Evolutionary conservation across 1,140 invertebrate species (phyloP).

Genomic region (Carposina sasakii): DNA sequence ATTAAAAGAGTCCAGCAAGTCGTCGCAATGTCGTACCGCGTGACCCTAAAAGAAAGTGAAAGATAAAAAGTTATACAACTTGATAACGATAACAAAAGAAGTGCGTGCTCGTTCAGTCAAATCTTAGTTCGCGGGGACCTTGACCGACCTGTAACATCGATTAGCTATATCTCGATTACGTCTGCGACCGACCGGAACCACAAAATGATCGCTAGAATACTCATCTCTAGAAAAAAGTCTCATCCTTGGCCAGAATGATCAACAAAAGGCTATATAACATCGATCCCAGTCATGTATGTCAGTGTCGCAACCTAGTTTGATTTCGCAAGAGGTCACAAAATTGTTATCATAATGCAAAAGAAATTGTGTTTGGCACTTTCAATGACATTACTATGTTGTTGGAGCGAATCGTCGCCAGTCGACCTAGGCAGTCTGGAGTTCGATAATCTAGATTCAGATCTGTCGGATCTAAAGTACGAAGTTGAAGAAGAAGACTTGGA

Average conservation of each 20-base stretch:
- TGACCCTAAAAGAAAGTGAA: no score
- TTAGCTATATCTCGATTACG: conserved; percentile 24
- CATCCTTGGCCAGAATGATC: conserved; percentile 42
- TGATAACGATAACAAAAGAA: no score
- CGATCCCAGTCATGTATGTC: conserved; percentile 56
- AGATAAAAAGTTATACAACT: no score
- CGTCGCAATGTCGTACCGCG: no score
- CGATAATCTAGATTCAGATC: conserved; percentile 43
- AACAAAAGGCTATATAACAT: conserved; percentile 56
- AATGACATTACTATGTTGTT: conserved; percentile 44
- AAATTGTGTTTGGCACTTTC: conserved; percentile 40
- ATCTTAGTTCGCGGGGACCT: conserved; percentile 32
- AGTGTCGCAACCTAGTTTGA: conserved; percentile 66
- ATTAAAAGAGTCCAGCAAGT: no score
- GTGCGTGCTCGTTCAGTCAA: no score
- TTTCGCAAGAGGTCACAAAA: conserved; percentile 48
- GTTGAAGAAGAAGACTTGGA: conserved; percentile 44
- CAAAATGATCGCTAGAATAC: conserved; percentile 16
- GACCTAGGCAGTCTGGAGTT: conserved; percentile 29
- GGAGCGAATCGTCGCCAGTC: conserved; percentile 37
- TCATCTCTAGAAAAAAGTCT: conserved; percentile 34
- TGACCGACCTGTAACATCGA: conserved; percentile 46
- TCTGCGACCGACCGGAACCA: conserved; percentile 35
- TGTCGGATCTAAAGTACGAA: conserved; percentile 46
- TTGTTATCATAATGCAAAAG: conserved; percentile 46